Conservation (phyloP, 2,888 invertebrate species). For the Melieria picta region DNA sequence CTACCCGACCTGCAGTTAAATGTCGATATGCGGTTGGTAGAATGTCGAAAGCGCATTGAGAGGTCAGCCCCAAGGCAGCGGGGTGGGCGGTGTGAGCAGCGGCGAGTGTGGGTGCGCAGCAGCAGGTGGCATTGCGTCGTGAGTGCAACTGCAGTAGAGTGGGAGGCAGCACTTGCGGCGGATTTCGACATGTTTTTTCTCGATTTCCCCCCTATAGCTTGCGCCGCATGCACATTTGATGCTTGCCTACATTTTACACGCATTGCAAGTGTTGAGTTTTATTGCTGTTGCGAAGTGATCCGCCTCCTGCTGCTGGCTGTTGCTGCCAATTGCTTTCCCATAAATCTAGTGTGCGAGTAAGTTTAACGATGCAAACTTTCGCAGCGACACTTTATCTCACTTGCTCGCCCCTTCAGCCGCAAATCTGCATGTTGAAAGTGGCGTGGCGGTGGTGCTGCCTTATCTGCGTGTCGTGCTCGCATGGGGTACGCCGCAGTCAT, state of each 20-base stretch:
- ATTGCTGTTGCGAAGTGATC: slow-evolving; percentile 17
- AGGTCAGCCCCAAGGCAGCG: background rate
- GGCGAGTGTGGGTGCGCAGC: background rate
- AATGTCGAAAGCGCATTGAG: slow-evolving; percentile 13
- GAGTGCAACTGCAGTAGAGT: background rate
- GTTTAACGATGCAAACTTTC: background rate
- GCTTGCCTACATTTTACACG: slow-evolving; percentile 1
- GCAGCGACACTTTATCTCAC: too few relatives aligned
- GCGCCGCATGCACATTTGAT: slow-evolving; percentile 11
- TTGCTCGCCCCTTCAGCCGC: too few relatives aligned
- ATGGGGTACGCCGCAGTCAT: too few relatives aligned
- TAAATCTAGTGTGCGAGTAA: background rate
- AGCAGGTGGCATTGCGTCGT: slow-evolving; percentile 15
- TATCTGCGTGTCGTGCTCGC: too few relatives aligned
- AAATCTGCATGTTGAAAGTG: too few relatives aligned
- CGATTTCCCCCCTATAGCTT: background rate
- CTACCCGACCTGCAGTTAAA: slow-evolving; percentile 53
- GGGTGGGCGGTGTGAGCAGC: too few relatives aligned
- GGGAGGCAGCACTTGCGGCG: background rate
- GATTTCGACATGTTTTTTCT: background rate
- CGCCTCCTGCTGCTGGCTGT: slow-evolving; percentile 11
- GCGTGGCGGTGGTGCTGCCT: too few relatives aligned
- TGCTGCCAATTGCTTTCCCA: background rate
- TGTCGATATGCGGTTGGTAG: slow-evolving; percentile 38
- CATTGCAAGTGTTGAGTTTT: slow-evolving; percentile 30